A percentile compares a stretch with the other conserved stretches of the same genome.
Evolutionary conservation across 1,140 invertebrate genomes (phyloP).

Genomic region (Platorchestia sp.): DNA sequence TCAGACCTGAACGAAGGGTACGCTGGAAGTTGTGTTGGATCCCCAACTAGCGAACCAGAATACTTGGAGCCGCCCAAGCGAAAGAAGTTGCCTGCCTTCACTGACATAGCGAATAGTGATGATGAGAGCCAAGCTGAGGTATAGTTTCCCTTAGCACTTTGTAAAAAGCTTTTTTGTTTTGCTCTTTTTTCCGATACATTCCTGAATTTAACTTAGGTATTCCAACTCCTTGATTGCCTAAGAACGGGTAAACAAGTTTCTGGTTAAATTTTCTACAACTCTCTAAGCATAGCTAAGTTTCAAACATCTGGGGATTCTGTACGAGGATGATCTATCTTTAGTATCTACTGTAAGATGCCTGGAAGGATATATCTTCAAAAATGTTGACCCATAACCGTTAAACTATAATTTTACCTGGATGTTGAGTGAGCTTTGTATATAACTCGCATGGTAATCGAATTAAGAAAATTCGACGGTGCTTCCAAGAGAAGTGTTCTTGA

Average conservation of each 20-base stretch:
- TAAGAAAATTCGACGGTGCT: not conserved
- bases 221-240: not conserved
- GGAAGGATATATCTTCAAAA: not conserved
- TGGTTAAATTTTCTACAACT: not conserved
- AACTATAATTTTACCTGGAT: not conserved
- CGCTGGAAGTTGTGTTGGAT: not conserved
- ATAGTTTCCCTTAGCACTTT: not conserved
- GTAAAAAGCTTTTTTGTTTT: not conserved
- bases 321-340: not conserved
- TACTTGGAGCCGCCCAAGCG: not conserved
- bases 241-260: not conserved
- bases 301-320: too few species aligned
- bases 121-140: conserved; percentile 11
- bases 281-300: too few species aligned
- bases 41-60: not conserved
- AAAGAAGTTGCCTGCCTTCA: not conserved
- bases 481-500: not conserved
- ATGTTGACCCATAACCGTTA: not conserved
- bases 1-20: not conserved
- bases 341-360: not conserved
- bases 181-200: not conserved
- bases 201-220: not conserved
- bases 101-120: not conserved
- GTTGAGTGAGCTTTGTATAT: not conserved
- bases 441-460: not conserved